Evolutionary conservation across 1,140 invertebrate species (phyloP).

Genomic region (Drosophila tsacasi): DNA sequence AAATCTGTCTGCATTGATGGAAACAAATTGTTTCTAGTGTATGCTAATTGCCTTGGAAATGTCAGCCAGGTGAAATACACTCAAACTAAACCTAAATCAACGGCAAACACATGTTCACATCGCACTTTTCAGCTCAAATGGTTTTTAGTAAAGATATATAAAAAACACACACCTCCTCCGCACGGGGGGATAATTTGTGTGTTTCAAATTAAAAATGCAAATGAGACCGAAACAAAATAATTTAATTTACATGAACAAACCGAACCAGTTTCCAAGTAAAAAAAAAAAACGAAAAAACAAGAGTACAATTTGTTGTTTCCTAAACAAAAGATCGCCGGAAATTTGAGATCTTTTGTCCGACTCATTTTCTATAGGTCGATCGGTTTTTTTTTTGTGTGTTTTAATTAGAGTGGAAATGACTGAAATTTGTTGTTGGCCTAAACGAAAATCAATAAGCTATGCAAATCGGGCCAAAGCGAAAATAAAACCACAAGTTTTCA

Average conservation of each 20-base stretch:
- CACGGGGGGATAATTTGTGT: conserved; percentile 64
- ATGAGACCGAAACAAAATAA: conserved; percentile 74
- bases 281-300: conserved; percentile 20
- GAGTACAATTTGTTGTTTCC: conserved; percentile 23
- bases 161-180: conserved; percentile 1
- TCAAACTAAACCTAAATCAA: conserved; percentile 40
- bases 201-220: conserved; percentile 82
- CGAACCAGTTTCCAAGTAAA: conserved; percentile 54
- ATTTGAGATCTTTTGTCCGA: conserved; percentile 72
- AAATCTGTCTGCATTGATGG: neutral
- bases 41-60: conserved; percentile 47
- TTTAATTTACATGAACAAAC: conserved; percentile 68
- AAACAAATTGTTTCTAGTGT: conserved; percentile 27
- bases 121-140: conserved; percentile 67
- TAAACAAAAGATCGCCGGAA: conserved; percentile 70
- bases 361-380: conserved; percentile 59
- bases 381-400: conserved; percentile 58
- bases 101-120: conserved; percentile 76
- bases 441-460: conserved; percentile 74
- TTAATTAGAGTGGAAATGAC: conserved; percentile 79
- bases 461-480: conserved; percentile 50
- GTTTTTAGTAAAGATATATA: conserved; percentile 37
- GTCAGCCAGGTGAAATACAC: conserved; percentile 13
- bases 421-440: conserved; percentile 67
- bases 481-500: conserved; percentile 35